Conservation (phyloP, 2,113 vertebrate genomes). For the Bothrops jararaca region DNA sequence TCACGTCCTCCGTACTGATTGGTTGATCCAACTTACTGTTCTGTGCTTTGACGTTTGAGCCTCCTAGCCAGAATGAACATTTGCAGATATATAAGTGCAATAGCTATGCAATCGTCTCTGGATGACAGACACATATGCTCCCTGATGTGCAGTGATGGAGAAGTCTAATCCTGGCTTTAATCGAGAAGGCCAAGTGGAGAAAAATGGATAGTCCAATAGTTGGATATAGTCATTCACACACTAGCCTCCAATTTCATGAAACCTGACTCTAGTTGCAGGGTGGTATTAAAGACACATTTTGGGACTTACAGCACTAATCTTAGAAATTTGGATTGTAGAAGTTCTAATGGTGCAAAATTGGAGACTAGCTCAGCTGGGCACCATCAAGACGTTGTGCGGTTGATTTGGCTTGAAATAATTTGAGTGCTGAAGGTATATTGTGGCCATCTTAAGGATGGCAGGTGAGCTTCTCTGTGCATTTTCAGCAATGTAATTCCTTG, state of each 20-base stretch:
- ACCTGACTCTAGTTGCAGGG: background rate
- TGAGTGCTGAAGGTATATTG: background rate
- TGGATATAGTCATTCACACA: background rate
- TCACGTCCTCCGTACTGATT: background rate
- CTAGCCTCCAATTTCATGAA: background rate
- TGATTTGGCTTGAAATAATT: background rate
- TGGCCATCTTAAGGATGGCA: background rate
- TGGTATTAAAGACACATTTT: background rate
- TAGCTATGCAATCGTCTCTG: background rate
- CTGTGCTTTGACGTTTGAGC: background rate
- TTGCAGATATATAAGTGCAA: background rate
- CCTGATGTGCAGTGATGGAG: background rate
- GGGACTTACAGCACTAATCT: background rate
- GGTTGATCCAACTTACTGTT: background rate
- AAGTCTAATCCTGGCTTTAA: background rate
- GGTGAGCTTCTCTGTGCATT: background rate
- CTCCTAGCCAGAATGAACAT: background rate
- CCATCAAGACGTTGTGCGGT: background rate
- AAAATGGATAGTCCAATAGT: background rate
- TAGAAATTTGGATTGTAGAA: background rate
- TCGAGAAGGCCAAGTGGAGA: background rate
- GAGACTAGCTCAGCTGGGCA: background rate
- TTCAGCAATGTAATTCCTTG: background rate
- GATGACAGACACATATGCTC: background rate
- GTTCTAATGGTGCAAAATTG: background rate